Base-by-base conservation (phyloP, 2,888 invertebrate species). In the Exocentrus adspersus region DNA sequence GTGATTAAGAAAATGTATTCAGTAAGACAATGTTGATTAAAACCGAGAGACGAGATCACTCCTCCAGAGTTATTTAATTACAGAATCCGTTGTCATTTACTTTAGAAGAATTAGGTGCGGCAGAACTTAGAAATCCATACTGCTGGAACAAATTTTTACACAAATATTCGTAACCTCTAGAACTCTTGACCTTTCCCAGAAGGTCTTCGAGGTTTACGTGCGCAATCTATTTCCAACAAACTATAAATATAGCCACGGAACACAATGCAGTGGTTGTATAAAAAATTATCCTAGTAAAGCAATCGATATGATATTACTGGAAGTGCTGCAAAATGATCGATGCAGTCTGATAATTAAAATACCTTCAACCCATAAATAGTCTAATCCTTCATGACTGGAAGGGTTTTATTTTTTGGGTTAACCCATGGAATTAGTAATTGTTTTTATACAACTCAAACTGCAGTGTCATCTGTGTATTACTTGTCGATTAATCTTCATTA, bases 1-100 rank as follows among this genome's bases (percentile, higher is more conserved):
- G 24, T 14, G 19, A 51, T 51, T 51, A 51, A 12, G 12, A 48
- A 16, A 51, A 48, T 48, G 24, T 46, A 46, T 48, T 28, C 17
- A 48, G 24, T 48, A 28, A 37, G 37, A 12, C 37, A 14, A 37
- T 12, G 12, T 37, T 24, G 24, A 24, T 24, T 24, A 24, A 24
- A 24, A 3, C 24, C 24, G 3, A n/a, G n/a, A n/a, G n/a, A n/a
- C n/a, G n/a, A n/a, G n/a, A n/a, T n/a, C n/a, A n/a, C n/a, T n/a
- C n/a, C n/a, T n/a, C n/a, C n/a, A n/a, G n/a, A n/a, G n/a, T n/a
- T n/a, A n/a, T n/a, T n/a, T n/a, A n/a, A n/a, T n/a, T n/a, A n/a
- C n/a, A n/a, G n/a, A n/a, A n/a, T n/a, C n/a, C n/a, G n/a, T n/a
- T n/a, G n/a, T n/a, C n/a, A n/a, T n/a, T n/a, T n/a, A n/a, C n/a